Conservation (phyloP, 2,113 vertebrate species). For the Paraplagusia blochii region DNA sequence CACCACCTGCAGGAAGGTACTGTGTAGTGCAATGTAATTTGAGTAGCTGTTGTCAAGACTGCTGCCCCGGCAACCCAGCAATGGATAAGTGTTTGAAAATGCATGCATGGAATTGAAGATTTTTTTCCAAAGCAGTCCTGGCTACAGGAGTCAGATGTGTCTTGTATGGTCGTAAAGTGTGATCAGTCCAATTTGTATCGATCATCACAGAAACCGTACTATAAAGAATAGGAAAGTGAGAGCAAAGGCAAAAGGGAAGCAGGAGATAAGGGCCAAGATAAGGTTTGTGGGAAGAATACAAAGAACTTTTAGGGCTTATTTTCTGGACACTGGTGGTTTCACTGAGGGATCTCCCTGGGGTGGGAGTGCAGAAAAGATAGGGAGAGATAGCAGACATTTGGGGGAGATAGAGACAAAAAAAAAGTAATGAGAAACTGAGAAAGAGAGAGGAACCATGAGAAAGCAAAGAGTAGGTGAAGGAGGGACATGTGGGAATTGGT, state of each 20-base stretch:
- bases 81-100: too few species aligned
- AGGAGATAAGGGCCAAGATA: slow-evolving; percentile 25
- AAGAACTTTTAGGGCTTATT: slow-evolving; percentile 45
- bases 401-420: neutral
- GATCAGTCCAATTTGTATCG: too few species aligned
- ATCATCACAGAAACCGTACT: too few species aligned
- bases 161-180: too few species aligned
- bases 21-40: too few species aligned
- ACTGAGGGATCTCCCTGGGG: slow-evolving; percentile 49
- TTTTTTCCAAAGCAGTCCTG: too few species aligned
- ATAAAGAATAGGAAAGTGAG: neutral
- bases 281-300: slow-evolving; percentile 24
- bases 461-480: slow-evolving; percentile 4
- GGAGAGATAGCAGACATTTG: neutral
- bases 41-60: too few species aligned
- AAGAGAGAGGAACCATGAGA: slow-evolving; percentile 1
- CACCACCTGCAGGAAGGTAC: too few species aligned
- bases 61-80: too few species aligned
- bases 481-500: slow-evolving; percentile 22
- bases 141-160: too few species aligned
- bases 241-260: neutral
- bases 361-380: neutral
- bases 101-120: too few species aligned
- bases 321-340: slow-evolving; percentile 36
- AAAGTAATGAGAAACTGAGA: slow-evolving; percentile 31